Evolutionary conservation across 2,797 vertebrate genomes (phyloP), one percentile per base, ranked within the genome.

Genomic region (Scarus forsteni): DNA sequence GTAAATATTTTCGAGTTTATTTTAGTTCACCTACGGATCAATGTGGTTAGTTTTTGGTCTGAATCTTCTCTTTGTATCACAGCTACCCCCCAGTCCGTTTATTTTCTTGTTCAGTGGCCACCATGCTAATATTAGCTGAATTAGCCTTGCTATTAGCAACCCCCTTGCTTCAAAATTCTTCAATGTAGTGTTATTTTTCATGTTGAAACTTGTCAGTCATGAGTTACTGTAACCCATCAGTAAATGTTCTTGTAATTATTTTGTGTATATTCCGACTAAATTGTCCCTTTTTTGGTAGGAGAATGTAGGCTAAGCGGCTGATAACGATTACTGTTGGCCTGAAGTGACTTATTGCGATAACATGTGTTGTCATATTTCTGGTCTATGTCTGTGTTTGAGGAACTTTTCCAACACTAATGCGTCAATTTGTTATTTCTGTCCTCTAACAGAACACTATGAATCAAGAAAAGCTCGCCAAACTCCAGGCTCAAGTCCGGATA

Each of bases 401-500:
- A 27, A 27, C 27, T 27, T 2, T 27, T 4, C 27, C 2, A 27
- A 27, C 27, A 27, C 4, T 27, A 2, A 27, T 27, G 27, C 4
- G 4, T 27, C 2, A 27, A 27, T 27, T 27, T 27, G 27, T 27
- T 27, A 27, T 27, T 27, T 27, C 27, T 54, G 54, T 38, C 52
- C 69, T 53, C 6, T 44, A 71, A 66, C 83, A 81, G 89, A 92
- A 94, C 79, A 95, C 64, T 72, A 99, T 99, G 98, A 99, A 99
- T 92, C 97, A 97, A 92, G 98, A 99, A 92, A 99, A 99, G 79
- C 94, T 99, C 53, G 97, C 97, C 84, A 99, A 99, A 94, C 97
- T 99, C 88, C 97, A 99, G 85, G 97, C 97, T 0, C 96, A 99
- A 88, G 98, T 99, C 94, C 98, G 98, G 94, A 99, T 99, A 99